phyloP scores from a whole-genome alignment of 2,888 invertebrate genomes.

The Apoda limacodes region DNA sequence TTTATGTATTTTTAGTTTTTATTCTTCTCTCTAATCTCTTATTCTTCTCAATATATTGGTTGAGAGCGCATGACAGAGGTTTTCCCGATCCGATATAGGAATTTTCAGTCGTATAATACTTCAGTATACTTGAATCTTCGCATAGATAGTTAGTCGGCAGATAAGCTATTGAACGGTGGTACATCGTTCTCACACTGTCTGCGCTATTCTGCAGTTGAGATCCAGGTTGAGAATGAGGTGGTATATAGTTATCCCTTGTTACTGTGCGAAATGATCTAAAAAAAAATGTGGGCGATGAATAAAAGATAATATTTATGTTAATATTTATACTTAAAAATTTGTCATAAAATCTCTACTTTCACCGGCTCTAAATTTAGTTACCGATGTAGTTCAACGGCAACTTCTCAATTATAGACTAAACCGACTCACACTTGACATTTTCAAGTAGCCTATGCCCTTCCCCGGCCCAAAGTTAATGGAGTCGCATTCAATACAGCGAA shows the following conservation, averaged over 20 bases:
- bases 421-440: no score
- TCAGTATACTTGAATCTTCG: constrained; percentile 27
- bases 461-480: no score
- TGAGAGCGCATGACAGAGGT: constrained; percentile 37
- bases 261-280: constrained; percentile 51
- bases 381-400: no score
- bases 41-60: constrained; percentile 36
- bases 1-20: no score
- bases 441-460: no score
- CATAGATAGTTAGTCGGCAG: constrained; percentile 29
- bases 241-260: constrained; percentile 40
- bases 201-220: constrained; percentile 36
- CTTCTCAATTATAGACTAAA: no score
- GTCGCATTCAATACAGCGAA: no score
- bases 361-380: no score
- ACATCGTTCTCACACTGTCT: constrained; percentile 34
- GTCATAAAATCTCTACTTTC: no score
- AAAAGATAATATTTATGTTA: no score
- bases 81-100: constrained; percentile 35
- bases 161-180: constrained; percentile 27
- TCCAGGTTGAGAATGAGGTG: constrained; percentile 26
- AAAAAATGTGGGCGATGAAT: constrained; percentile 9
- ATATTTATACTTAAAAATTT: no score
- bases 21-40: constrained; percentile 28
- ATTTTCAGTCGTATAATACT: constrained; percentile 35